phyloP scores from a whole-genome alignment of 2,888 invertebrate genomes.

The Lasioglossum zephyrum region DNA sequence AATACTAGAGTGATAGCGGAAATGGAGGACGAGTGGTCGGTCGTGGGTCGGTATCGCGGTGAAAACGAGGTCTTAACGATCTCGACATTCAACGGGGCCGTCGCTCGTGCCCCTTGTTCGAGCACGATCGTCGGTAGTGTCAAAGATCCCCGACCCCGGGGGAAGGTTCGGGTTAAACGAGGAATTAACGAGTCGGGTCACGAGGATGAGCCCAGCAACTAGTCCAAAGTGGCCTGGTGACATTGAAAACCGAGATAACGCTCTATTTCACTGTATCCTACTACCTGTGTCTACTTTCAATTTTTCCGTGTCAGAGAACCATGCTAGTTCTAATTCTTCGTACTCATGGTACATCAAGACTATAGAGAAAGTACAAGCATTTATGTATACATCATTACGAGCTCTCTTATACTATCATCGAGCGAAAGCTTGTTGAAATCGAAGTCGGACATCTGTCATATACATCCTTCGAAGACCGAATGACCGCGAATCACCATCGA shows the following conservation, averaged over 20 bases:
- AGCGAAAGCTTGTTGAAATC: constrained; percentile 7
- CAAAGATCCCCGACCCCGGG: constrained; percentile 57
- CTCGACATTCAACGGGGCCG: constrained; percentile 47
- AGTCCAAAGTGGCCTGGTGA: background rate
- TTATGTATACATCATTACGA: background rate
- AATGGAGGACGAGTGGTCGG: constrained; percentile 4
- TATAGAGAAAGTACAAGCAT: background rate
- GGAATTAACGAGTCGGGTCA: constrained; percentile 49
- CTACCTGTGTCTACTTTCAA: background rate
- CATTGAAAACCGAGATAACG: background rate
- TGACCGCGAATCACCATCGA: background rate
- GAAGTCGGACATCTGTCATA: background rate
- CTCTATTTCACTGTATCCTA: background rate
- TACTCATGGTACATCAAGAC: background rate
- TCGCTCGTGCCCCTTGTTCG: constrained; percentile 22
- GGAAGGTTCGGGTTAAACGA: constrained; percentile 56
- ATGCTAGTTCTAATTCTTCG: background rate
- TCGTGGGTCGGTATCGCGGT: constrained; percentile 22
- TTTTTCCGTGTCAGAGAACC: background rate
- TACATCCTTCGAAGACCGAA: constrained; percentile 9
- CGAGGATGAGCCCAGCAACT: background rate
- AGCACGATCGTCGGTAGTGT: constrained; percentile 50
- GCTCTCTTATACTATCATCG: background rate
- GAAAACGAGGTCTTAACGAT: constrained; percentile 63
- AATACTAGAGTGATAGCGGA: background rate